Conservation (phyloP, 2,888 invertebrate species). For the Exocentrus adspersus region DNA sequence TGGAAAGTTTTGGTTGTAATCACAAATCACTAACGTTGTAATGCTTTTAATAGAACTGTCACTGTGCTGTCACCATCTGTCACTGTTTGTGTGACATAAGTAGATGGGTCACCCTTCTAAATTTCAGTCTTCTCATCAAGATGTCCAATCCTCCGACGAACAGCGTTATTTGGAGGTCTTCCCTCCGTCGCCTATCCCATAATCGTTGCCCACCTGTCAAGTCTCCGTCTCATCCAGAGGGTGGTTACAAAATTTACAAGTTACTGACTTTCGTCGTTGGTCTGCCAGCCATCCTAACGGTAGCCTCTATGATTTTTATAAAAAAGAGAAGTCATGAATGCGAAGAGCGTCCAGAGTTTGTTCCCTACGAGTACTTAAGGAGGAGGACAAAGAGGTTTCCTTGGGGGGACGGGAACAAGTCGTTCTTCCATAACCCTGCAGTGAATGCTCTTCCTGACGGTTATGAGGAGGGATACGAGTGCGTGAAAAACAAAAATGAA, state of each 20-base stretch:
- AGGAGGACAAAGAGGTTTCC: slow-evolving; percentile 86
- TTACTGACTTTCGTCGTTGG: slow-evolving; percentile 5
- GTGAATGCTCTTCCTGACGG: slow-evolving; percentile 81
- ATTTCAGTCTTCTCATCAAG: too few relatives aligned
- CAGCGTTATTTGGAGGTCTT: too few relatives aligned
- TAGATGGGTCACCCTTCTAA: too few relatives aligned
- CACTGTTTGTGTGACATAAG: too few relatives aligned
- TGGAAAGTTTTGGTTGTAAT: too few relatives aligned
- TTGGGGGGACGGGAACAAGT: slow-evolving; percentile 90
- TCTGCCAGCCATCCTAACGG: slow-evolving; percentile 5
- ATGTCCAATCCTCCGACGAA: too few relatives aligned
- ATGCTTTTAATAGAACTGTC: too few relatives aligned
- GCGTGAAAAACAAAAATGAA: neutral
- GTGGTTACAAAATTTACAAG: slow-evolving; percentile 19
- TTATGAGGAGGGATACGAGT: slow-evolving; percentile 70
- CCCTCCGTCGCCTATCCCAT: neutral
- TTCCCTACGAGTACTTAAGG: slow-evolving; percentile 81
- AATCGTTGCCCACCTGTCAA: neutral
- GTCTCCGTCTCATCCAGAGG: neutral
- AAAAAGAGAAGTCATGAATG: slow-evolving; percentile 20
- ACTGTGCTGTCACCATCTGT: too few relatives aligned
- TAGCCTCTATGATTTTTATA: slow-evolving; percentile 73
- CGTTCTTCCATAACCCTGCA: slow-evolving; percentile 86
- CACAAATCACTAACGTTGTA: too few relatives aligned
- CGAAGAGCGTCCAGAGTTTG: slow-evolving; percentile 71